phyloP scores from a whole-genome alignment of 2,888 invertebrate species.

The Ashinkailepas kermadecensis region DNA sequence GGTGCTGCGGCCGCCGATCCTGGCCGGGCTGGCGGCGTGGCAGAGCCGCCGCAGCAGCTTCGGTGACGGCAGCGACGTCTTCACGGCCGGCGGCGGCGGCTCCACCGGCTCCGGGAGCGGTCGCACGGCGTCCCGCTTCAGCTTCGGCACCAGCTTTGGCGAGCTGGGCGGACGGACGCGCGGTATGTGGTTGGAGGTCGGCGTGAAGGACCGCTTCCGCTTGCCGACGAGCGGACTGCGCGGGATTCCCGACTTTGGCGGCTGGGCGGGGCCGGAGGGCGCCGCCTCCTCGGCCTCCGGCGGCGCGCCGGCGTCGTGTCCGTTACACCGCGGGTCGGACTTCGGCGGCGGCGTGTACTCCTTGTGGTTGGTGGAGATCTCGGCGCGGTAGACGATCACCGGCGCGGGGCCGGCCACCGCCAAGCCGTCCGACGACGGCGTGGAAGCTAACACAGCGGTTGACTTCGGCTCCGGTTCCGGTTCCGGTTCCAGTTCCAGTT shows the following conservation, averaged over 20 bases:
- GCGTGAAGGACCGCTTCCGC: background rate
- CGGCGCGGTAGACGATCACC: constrained; percentile 3
- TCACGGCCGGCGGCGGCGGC: background rate
- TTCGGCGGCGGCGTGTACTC: background rate
- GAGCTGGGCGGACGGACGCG: background rate
- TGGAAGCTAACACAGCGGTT: too few relatives aligned
- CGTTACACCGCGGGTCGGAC: background rate
- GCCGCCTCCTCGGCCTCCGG: background rate
- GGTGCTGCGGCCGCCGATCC: background rate
- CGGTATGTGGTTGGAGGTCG: background rate
- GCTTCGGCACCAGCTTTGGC: background rate
- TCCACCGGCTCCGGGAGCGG: background rate
- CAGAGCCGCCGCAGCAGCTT: constrained; percentile 4
- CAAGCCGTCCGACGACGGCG: too few relatives aligned
- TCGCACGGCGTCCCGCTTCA: background rate
- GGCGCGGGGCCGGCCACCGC: background rate
- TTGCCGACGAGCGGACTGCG: background rate
- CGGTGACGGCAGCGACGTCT: background rate
- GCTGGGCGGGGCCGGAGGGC: background rate
- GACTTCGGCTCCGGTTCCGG: too few relatives aligned
- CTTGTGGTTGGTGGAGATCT: constrained; percentile 10
- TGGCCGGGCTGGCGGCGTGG: background rate
- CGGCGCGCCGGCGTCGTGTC: background rate
- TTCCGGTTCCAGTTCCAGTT: background rate
- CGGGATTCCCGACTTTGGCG: background rate